Base-by-base conservation (phyloP, 2,113 vertebrate species). In the Phycodurus eques region DNA sequence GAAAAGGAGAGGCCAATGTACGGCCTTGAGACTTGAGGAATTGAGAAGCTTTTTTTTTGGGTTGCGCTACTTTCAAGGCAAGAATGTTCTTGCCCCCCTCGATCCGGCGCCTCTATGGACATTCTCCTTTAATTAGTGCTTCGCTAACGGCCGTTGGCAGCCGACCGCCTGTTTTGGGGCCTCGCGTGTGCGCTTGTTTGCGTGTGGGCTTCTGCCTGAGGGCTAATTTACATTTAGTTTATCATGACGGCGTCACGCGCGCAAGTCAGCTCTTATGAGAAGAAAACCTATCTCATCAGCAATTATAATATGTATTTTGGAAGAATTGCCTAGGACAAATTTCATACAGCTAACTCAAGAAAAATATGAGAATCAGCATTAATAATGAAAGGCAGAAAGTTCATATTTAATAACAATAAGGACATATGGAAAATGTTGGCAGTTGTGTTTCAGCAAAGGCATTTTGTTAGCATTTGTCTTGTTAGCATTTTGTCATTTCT, bases 41-140 rank as follows among this genome's bases (percentile, higher is more conserved):
- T 49, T 44, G 46, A 33, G 31, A 22, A 14, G 15, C 13, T 75
- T 56, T 77, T 70, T 70, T 51, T 51, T 51, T 19, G 47, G 11
- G 20, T 71, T 73, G 65, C 57, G 19, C 20, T 20, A n/a, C 35
- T 9, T 42, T 42, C 61, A 20, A 42, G 61, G 39, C 39, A 5
- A 59, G n/a, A 20, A 12, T 43, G 62, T 64, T 43, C 19, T 77
- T 49, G 70, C 62, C 44, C 65, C 69, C 68, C 74, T 74, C 68
- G 44, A 76, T 68, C 82, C 76, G 80, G 79, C 82, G 82, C 71
- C 69, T 78, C 75, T 59, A 76, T 78, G 46, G 78, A 67, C 73
- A 12, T 82, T 82, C 72, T 22, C 68, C 72, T 82, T 88, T 64
- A 87, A 85, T 88, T 88, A 78, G 63, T 8, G 68, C 51, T 79